Percentiles rank a stretch among this genome's conserved stretches.
Evolutionary conservation across 64 coral and sea anemone genomes (phyloP).

Genomic region (Porites australiensis): DNA sequence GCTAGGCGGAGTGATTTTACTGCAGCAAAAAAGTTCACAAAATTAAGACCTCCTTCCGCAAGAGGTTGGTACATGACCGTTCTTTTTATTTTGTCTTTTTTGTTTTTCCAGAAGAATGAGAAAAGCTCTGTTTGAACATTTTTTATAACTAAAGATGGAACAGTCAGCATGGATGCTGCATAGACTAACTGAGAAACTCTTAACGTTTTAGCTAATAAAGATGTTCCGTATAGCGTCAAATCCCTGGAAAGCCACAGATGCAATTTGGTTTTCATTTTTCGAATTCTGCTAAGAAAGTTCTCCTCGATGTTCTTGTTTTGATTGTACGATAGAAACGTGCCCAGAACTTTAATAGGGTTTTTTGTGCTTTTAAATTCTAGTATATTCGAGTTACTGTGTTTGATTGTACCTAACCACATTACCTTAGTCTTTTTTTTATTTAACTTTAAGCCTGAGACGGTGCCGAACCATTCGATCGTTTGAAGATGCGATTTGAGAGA

Average conservation of each 20-base stretch:
- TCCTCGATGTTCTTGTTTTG: not conserved
- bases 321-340: not conserved
- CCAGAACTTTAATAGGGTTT: conserved; percentile 1
- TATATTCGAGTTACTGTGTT: not conserved
- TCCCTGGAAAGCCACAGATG: no score
- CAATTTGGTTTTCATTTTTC: no score
- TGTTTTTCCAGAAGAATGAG: no score
- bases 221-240: not conserved
- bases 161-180: not conserved
- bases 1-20: not conserved
- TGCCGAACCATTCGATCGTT: not conserved
- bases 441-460: not conserved
- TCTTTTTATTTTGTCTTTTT: not conserved
- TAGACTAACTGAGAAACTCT: not conserved
- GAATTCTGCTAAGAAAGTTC: not conserved
- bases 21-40: no score
- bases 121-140: not conserved
- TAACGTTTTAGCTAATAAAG: not conserved
- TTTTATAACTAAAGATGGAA: not conserved
- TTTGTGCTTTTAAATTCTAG: conserved; percentile 17
- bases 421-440: not conserved
- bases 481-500: conserved; percentile 1
- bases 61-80: not conserved
- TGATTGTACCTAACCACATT: conserved; percentile 2
- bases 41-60: not conserved